Conservation (phyloP, 2,797 vertebrate species). For the Halcyon badia region DNA sequence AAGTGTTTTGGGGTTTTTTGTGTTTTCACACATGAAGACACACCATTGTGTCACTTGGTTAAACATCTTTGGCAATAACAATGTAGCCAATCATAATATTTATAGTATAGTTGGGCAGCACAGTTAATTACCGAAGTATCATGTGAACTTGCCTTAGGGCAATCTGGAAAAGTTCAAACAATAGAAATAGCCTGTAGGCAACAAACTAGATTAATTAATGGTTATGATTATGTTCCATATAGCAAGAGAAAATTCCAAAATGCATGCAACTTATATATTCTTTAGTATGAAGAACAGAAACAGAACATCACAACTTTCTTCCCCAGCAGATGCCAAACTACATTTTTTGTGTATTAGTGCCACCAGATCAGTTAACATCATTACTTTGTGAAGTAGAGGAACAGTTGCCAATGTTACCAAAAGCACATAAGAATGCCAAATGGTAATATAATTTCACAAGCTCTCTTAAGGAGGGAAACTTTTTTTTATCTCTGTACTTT, state of each 20-base stretch:
- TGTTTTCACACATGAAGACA: neutral
- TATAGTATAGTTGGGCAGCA: neutral
- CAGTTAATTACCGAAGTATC: conserved; percentile 23
- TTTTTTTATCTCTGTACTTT: neutral
- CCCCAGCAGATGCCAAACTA: neutral
- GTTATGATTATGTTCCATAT: neutral
- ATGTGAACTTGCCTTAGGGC: neutral
- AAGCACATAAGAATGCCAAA: neutral
- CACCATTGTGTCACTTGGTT: neutral
- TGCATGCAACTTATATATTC: neutral
- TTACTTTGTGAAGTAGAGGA: neutral
- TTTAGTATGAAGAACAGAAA: neutral
- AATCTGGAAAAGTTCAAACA: neutral
- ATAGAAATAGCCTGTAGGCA: neutral
- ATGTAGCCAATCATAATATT: neutral
- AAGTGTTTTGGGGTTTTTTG: fast-evolving
- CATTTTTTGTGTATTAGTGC: neutral
- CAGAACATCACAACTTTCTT: neutral
- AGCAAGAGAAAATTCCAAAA: neutral
- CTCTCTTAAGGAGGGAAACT: neutral
- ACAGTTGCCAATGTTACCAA: neutral
- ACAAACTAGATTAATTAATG: neutral
- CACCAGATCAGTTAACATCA: neutral
- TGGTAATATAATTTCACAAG: neutral
- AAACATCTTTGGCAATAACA: neutral